A percentile compares a stretch with the other conserved stretches of the same genome.
These are phyloP conservation scores for Amphiprion percula DNA, from an alignment of 2,113 vertebrate species.

Conservation along the genomic window DNA sequence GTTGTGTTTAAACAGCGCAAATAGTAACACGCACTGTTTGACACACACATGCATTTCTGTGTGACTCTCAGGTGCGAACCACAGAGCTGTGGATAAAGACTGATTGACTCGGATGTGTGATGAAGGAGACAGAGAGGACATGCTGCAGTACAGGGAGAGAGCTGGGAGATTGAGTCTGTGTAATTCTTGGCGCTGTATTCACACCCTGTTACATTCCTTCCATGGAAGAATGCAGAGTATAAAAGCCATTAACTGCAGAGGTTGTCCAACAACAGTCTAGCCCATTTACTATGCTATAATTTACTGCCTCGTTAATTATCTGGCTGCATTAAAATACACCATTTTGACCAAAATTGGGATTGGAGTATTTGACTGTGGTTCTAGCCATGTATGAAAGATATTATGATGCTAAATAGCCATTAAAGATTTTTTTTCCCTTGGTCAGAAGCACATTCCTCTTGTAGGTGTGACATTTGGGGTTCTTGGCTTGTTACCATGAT, in stretches of 20 bases:
- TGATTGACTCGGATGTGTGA: slow-evolving; percentile 28
- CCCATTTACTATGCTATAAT: slow-evolving; percentile 60
- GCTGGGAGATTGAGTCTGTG: slow-evolving; percentile 37
- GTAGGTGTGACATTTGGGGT: slow-evolving; percentile 49
- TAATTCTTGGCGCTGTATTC: slow-evolving; percentile 60
- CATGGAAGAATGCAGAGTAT: slow-evolving; percentile 64
- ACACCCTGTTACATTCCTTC: slow-evolving; percentile 65
- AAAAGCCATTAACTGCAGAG: slow-evolving; percentile 60
- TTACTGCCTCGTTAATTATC: slow-evolving; percentile 69
- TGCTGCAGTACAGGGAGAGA: slow-evolving; percentile 11
- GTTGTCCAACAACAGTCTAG: slow-evolving; percentile 56
- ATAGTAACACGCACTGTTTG: slow-evolving; percentile 47
- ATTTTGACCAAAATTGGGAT: slow-evolving; percentile 63
- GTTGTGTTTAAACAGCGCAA: slow-evolving; percentile 70
- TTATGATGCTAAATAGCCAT: slow-evolving; percentile 38
- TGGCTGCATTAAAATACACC: slow-evolving; percentile 55
- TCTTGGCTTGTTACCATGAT: slow-evolving; percentile 7
- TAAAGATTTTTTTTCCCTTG: slow-evolving; percentile 33
- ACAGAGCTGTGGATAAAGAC: slow-evolving; percentile 26
- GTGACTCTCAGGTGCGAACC: background rate
- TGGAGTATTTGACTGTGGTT: slow-evolving; percentile 47
- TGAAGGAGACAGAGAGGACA: slow-evolving; percentile 20
- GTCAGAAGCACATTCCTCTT: slow-evolving; percentile 55
- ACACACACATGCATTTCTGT: slow-evolving; percentile 11
- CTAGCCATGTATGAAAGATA: slow-evolving; percentile 45